A percentile compares a stretch with the other conserved stretches of the same genome.
Conservation (phyloP, 2,888 invertebrate genomes). For the Hirtodrosophila duncani region DNA sequence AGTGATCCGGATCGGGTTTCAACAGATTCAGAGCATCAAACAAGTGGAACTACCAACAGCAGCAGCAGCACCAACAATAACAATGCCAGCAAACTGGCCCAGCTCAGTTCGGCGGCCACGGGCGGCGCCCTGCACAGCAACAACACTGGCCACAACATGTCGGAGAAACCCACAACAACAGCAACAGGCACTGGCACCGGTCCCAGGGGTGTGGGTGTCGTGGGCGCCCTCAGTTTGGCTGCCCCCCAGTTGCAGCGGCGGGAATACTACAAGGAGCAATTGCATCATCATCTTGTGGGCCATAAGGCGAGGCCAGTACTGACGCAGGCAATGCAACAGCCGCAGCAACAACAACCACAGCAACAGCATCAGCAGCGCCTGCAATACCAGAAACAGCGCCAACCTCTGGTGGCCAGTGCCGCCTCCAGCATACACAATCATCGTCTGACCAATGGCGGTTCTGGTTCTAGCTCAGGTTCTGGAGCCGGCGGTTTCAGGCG, state of each 20-base stretch:
- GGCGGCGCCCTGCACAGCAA: conserved; percentile 63
- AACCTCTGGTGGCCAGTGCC: conserved; percentile 72
- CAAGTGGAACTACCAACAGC: conserved; percentile 60
- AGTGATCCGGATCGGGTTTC: conserved; percentile 79
- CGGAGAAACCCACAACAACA: conserved; percentile 39
- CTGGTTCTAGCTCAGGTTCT: conserved; percentile 33
- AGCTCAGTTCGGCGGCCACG: conserved; percentile 76
- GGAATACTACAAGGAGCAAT: conserved; percentile 62
- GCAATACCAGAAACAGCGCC: conserved; percentile 77
- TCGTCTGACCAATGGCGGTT: conserved; percentile 59
- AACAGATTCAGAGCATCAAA: conserved; percentile 78
- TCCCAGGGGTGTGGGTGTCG: neutral
- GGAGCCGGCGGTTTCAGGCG: conserved; percentile 66
- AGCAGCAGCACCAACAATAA: conserved; percentile 44
- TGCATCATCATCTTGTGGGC: conserved; percentile 40
- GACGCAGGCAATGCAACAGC: conserved; percentile 25
- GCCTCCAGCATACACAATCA: conserved; percentile 72
- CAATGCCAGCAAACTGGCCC: conserved; percentile 75
- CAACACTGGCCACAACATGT: conserved; percentile 16
- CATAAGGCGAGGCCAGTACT: conserved; percentile 44
- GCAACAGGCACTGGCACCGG: conserved; percentile 1
- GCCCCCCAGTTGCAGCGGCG: conserved; percentile 77
- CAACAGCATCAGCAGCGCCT: conserved; percentile 64
- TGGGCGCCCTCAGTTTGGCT: conserved; percentile 50
- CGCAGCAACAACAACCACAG: conserved; percentile 21